Percentiles rank a stretch among this genome's conserved stretches.
Evolutionary conservation across 2,113 vertebrate genomes (phyloP).

Genomic region (Nothocercus julius): DNA sequence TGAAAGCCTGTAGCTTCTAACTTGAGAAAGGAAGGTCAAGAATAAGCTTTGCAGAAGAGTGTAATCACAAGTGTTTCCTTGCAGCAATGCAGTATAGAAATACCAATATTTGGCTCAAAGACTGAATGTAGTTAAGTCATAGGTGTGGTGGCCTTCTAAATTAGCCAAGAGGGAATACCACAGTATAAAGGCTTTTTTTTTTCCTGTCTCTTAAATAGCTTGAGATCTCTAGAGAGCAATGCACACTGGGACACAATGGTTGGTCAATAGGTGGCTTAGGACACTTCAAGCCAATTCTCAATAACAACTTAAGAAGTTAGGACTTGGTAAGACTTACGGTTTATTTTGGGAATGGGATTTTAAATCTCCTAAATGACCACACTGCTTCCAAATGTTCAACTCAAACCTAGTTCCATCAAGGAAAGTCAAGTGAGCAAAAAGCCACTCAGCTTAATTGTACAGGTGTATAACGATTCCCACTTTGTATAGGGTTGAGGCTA

Average conservation of each 20-base stretch:
- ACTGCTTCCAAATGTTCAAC: background rate
- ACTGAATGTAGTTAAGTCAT: background rate
- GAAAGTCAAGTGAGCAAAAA: background rate
- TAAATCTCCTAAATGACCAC: background rate
- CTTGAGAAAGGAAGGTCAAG: background rate
- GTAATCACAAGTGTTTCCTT: no score
- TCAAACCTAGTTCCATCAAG: background rate
- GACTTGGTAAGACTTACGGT: background rate
- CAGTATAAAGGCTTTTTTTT: background rate
- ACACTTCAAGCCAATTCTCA: background rate
- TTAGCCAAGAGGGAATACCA: background rate
- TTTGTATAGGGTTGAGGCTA: background rate
- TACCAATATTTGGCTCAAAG: background rate
- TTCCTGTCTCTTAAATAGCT: background rate
- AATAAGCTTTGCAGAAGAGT: background rate
- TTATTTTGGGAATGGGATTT: slow-evolving; percentile 1
- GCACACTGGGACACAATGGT: background rate
- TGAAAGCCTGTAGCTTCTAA: background rate
- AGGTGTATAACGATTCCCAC: background rate
- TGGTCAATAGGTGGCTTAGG: background rate
- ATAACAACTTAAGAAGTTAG: background rate
- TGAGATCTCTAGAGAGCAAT: background rate
- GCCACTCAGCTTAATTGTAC: background rate
- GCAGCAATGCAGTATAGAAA: background rate
- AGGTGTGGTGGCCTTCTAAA: background rate